Base-by-base conservation (phyloP, 2,797 vertebrate species). In the Ispidina picta region DNA sequence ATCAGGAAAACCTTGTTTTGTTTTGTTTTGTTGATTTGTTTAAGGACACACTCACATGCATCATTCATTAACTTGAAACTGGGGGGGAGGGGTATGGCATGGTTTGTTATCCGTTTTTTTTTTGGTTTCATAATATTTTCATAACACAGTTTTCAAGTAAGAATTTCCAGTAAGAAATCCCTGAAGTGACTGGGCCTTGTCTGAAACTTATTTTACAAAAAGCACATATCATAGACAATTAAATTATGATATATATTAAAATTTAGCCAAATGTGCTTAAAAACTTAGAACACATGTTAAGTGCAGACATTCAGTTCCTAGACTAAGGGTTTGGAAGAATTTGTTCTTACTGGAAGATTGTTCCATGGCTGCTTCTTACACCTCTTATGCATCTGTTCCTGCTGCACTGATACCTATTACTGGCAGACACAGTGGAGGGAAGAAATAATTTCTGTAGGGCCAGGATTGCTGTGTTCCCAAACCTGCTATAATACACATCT, bases 11-110 rank as follows among this genome's bases (percentile, higher is more conserved):
- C 21, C 75, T 55, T 26, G 8, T 31, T 82, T 75, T 80, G 15
- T 68, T 83, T 75, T 54, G 19, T 69, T 90, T 84, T 55, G 29
- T 31, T 55, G n/a, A 78, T 88, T 90, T 91, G 35, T 90, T 78
- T 83, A 73, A 92, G 13, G 20, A 35, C 49, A 49, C 12, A 54
- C 19, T 83, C 63, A 35, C 78, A 66, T 79, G 28, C 90, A 76
- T 64, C 83, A 71, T 89, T 94, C 60, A 79, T 92, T 80, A 82
- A 11, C 29, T 60, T 21, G 63, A 86, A 92, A 64, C 29, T 14
- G 20, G 51, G 56, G 4, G 23, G 31, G 48, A 41, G 6, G 26
- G 35, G 39, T 4, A 12, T 5, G 8, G 49, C 31, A 58, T 54
- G 21, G 23, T 23, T 41, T 22, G 18, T 79, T 51, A 12, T 44